Percentiles rank a stretch among this genome's conserved stretches.
Conservation (phyloP, 2,888 invertebrate genomes). For the Plagodis pulveraria region DNA sequence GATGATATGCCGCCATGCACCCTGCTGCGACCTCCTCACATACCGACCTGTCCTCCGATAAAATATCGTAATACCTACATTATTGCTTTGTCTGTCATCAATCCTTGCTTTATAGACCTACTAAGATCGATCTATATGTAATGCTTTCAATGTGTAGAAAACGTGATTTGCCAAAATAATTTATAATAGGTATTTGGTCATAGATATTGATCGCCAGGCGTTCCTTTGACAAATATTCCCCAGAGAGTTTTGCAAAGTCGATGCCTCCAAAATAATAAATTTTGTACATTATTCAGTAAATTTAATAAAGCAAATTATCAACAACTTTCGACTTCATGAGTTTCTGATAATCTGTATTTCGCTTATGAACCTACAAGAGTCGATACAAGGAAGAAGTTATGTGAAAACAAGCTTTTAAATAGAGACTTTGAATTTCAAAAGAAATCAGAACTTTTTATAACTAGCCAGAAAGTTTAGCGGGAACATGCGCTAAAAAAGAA, state of each 20-base stretch:
- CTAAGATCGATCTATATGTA: neutral
- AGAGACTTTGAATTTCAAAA: constrained; percentile 25
- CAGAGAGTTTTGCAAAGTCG: too few relatives aligned
- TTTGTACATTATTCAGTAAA: too few relatives aligned
- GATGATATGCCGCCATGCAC: constrained; percentile 53
- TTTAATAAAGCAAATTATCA: too few relatives aligned
- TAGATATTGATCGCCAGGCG: too few relatives aligned
- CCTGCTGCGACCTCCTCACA: constrained; percentile 62
- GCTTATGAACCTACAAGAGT: too few relatives aligned
- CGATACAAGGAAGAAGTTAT: too few relatives aligned
- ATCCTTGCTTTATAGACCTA: constrained; percentile 37
- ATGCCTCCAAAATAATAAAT: too few relatives aligned
- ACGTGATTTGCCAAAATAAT: neutral
- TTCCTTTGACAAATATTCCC: too few relatives aligned
- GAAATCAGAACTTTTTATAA: constrained; percentile 43
- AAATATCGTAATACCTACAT: constrained; percentile 43
- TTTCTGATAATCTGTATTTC: too few relatives aligned
- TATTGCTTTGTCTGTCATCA: constrained; percentile 39
- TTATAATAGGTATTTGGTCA: neutral
- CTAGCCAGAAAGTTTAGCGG: constrained; percentile 45
- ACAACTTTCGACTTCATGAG: too few relatives aligned
- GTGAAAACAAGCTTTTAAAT: constrained; percentile 8
- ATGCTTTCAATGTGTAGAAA: neutral
- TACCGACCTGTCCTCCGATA: constrained; percentile 58
- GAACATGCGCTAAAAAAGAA: constrained; percentile 52